A percentile compares a stretch with the other conserved stretches of the same genome.
These are phyloP conservation scores for Coreoperca whiteheadi DNA, from an alignment of 2,113 vertebrate species.

Conservation along the genomic window DNA sequence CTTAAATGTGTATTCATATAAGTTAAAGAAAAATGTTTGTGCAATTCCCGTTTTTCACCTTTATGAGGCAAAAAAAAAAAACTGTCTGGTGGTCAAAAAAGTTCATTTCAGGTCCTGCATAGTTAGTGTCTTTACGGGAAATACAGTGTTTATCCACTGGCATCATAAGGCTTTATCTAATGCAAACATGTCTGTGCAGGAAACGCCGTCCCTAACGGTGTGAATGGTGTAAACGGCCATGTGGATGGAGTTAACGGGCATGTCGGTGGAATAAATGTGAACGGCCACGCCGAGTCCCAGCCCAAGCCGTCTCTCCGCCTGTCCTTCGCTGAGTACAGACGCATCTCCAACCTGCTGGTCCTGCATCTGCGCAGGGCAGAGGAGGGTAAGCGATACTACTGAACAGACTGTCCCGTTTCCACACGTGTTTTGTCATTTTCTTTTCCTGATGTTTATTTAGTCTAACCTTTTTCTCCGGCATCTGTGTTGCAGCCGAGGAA, in stretches of 20 bases:
- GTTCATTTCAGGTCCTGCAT: too few species aligned
- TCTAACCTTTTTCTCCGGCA: not conserved
- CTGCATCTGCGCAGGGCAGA: constrained; percentile 92
- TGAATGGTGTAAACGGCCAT: constrained; percentile 80
- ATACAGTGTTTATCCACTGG: too few species aligned
- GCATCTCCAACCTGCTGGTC: constrained; percentile 96
- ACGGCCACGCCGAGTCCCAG: constrained; percentile 78
- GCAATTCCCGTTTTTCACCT: too few species aligned
- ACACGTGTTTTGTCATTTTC: not conserved
- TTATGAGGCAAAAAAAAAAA: too few species aligned
- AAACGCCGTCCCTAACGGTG: constrained; percentile 84
- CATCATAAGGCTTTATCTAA: not conserved
- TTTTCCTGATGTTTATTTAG: not conserved
- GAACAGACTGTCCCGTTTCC: too few species aligned
- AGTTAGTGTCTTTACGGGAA: not conserved
- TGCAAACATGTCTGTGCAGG: constrained; percentile 72
- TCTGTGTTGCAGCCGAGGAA: constrained; percentile 86
- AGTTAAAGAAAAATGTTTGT: too few species aligned
- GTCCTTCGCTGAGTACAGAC: constrained; percentile 92
- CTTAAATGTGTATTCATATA: too few species aligned
- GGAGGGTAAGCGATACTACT: constrained; percentile 85
- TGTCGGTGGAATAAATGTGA: constrained; percentile 81
- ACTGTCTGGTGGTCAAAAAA: too few species aligned
- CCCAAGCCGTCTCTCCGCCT: constrained; percentile 89
- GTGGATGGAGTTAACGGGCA: constrained; percentile 76